Evolutionary conservation across 2,113 vertebrate genomes (phyloP).

Genomic region (Eidolon helvum): DNA sequence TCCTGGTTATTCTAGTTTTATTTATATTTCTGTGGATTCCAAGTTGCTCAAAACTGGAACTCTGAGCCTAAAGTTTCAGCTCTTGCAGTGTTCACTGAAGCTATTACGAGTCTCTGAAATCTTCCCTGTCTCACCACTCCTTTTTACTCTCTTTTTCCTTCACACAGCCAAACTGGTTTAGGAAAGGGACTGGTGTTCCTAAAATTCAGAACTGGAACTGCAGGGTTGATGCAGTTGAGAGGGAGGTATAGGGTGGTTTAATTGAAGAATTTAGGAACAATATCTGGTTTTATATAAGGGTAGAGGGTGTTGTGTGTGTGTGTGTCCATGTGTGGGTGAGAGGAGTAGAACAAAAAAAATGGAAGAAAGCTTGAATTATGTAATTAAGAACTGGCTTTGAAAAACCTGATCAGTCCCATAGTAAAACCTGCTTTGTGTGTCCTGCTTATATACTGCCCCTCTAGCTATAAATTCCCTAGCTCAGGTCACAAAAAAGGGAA

Average conservation of each 20-base stretch:
- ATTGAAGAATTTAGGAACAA: not conserved
- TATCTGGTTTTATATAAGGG: not conserved
- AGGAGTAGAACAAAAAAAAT: not conserved
- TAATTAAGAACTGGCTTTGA: conserved; percentile 4
- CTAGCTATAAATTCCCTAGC: not conserved
- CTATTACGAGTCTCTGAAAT: not conserved
- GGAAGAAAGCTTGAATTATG: not conserved
- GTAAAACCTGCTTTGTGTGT: not conserved
- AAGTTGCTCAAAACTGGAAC: not conserved
- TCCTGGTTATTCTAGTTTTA: conserved; percentile 14
- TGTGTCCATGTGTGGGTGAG: not conserved
- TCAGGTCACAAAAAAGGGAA: not conserved
- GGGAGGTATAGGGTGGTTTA: not conserved
- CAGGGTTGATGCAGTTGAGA: not conserved
- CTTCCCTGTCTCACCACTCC: not conserved
- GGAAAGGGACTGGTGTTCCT: not conserved
- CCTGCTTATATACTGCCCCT: not conserved
- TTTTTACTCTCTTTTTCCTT: not conserved
- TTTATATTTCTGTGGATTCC: not conserved
- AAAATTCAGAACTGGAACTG: not conserved
- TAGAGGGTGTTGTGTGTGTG: too few species aligned
- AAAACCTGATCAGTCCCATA: not conserved
- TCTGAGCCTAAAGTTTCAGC: not conserved
- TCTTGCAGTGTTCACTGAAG: not conserved
- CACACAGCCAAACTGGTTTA: not conserved